Evolutionary conservation across 2,888 invertebrate species (phyloP).

Genomic region (Autographa gamma): DNA sequence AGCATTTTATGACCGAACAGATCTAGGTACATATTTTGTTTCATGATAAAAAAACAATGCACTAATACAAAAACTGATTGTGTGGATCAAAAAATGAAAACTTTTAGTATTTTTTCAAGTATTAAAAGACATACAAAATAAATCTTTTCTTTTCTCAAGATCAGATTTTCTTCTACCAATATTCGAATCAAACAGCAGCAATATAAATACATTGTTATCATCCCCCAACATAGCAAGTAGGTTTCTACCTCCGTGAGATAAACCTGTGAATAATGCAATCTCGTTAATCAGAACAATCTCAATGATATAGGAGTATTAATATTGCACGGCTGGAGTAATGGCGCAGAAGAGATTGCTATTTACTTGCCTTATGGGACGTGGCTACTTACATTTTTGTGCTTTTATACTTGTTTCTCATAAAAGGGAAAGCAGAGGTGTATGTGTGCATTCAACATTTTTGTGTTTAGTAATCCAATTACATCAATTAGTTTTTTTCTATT

Average conservation of each 20-base stretch:
- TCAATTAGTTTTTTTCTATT: too few relatives aligned
- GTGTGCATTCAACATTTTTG: not conserved
- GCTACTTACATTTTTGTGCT: not conserved
- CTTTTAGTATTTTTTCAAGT: too few relatives aligned
- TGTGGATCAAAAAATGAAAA: too few relatives aligned
- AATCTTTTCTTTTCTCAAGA: not conserved
- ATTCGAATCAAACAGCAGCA: not conserved
- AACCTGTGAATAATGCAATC: slow-evolving; percentile 15
- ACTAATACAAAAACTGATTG: too few relatives aligned
- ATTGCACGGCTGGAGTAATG: slow-evolving; percentile 11
- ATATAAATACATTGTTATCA: not conserved
- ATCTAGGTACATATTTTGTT: too few relatives aligned
- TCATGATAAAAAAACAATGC: too few relatives aligned
- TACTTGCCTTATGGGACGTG: not conserved
- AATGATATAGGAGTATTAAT: slow-evolving; percentile 21
- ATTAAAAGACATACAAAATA: not conserved
- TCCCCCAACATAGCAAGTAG: not conserved
- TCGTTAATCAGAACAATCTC: slow-evolving; percentile 17
- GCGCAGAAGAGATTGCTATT: not conserved
- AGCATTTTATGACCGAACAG: too few relatives aligned
- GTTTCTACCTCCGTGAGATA: not conserved
- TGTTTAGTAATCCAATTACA: too few relatives aligned
- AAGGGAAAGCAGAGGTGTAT: not conserved
- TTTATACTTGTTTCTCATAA: not conserved
- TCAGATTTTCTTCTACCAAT: not conserved